Conservation (phyloP, 2,888 invertebrate species). For the Trichacis sp. region DNA sequence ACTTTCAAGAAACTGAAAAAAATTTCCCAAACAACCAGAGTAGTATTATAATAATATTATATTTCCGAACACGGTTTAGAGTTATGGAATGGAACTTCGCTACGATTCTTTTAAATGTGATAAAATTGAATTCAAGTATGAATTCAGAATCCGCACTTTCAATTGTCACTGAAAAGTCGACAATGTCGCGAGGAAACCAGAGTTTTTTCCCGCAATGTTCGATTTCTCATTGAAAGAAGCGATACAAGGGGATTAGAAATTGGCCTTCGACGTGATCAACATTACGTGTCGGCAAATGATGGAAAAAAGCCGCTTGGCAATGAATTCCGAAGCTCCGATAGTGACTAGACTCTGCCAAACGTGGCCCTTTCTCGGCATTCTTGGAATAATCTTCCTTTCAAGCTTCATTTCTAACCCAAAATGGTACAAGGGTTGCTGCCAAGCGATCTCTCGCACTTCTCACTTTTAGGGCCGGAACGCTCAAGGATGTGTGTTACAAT, state of each 20-base stretch:
- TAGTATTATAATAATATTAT: no score
- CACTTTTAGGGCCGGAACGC: conserved; percentile 1
- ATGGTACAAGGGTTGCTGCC: conserved; percentile 30
- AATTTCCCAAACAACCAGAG: no score
- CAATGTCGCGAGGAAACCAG: conserved; percentile 18
- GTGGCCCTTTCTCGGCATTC: conserved; percentile 43
- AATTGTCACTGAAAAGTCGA: no score
- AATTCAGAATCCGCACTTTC: no score
- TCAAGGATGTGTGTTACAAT: conserved; percentile 14
- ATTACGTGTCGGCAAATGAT: conserved; percentile 14
- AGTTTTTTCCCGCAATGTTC: conserved; percentile 44
- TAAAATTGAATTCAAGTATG: no score
- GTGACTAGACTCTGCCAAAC: conserved; percentile 21
- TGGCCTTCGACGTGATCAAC: conserved; percentile 57
- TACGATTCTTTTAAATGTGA: no score
- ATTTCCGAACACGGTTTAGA: no score
- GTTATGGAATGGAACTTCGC: no score
- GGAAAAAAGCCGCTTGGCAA: conserved; percentile 14
- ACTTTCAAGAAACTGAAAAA: no score
- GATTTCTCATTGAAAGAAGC: conserved; percentile 53
- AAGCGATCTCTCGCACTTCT: conserved; percentile 6
- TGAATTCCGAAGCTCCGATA: conserved; percentile 9
- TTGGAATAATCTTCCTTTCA: conserved; percentile 19
- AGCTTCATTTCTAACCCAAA: no score
- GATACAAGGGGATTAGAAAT: conserved; percentile 63